A percentile compares a stretch with the other conserved stretches of the same genome.
phyloP scores from a whole-genome alignment of 2,888 invertebrate genomes.

The Caenorhabditis sp. region DNA sequence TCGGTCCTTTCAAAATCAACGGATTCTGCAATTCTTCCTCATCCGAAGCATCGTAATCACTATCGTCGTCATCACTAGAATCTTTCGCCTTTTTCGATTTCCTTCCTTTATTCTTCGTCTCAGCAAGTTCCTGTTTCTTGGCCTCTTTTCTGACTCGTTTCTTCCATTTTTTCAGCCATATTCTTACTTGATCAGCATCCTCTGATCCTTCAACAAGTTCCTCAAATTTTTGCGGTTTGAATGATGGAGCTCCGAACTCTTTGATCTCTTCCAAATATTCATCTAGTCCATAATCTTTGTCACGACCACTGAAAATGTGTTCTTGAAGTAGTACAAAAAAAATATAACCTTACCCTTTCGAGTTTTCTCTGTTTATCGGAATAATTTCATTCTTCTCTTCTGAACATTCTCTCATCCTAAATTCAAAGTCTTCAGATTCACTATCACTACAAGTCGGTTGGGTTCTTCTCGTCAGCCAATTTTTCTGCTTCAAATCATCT shows the following conservation, averaged over 20 bases:
- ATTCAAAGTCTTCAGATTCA: background rate
- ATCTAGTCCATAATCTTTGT: background rate
- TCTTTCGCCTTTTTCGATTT: background rate
- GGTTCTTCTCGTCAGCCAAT: background rate
- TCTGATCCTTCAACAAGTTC: conserved; percentile 18
- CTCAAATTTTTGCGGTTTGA: conserved; percentile 14
- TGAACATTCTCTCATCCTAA: background rate
- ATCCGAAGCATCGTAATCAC: conserved; percentile 13
- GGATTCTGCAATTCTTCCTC: conserved; percentile 24
- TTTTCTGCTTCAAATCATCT: background rate
- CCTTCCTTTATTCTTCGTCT: conserved; percentile 6
- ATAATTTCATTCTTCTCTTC: background rate
- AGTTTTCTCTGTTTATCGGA: background rate
- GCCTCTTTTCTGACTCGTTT: conserved; percentile 18
- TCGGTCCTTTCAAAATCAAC: conserved; percentile 29
- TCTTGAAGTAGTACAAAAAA: background rate
- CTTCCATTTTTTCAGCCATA: conserved; percentile 32
- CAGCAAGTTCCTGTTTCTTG: conserved; percentile 2
- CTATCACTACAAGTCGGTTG: background rate
- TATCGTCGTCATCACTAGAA: conserved; percentile 11
- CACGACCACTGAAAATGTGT: background rate
- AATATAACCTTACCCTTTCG: background rate
- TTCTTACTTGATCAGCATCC: background rate
- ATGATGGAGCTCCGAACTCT: background rate
- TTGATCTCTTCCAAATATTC: background rate